Base-by-base conservation (phyloP, 2,113 vertebrate genomes). In the Spheniscus mendiculus region DNA sequence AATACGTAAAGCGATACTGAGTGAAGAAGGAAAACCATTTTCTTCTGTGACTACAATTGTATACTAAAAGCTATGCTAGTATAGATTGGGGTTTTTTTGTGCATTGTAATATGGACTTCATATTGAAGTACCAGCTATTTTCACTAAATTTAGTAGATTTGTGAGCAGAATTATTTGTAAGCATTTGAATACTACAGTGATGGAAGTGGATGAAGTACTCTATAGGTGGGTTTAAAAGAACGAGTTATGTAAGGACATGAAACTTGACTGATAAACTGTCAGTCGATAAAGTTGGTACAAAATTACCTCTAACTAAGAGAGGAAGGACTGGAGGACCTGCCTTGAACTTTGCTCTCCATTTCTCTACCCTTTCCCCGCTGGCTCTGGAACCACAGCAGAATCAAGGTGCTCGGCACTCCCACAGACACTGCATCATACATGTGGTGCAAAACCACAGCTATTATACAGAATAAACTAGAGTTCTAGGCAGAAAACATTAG, bases 371-470 rank as follows among this genome's bases (percentile, higher is more conserved):
- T 72, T 87, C 25, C 26, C 20, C 7, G 1, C 30, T 42, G 20
- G 16, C 22, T 66, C 2, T 38, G 29, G n/a, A 74, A 34, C 6
- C 8, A 8, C 34, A 63, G 59, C 59, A 83, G 59, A 44, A 29
- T 5, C 0, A 0, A 53, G 56, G 53, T 72, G 47, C 36, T 78
- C 4, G 8, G 34, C 22, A 7, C 16, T 72, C 49, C 44, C 14
- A 1, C 11, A 18, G 36, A 11, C 56, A 38, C 18, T 40, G 32
- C 25, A 4, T 19, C 66, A 27, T n/a, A 29, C 17, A 5, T 3
- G 16, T 5, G 16, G 34, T 47, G 14, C n/a, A 45, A 67, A 73
- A 30, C 23, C 45, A 47, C 23, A 59, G 16, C 52, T 86, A 4
- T 53, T 67, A 4, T 6, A 38, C 2, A 66, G 44, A 52, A 36